These are phyloP conservation scores for Callyntrura guangdongensis DNA, from an alignment of 2,888 invertebrate species.

Conservation along the genomic window DNA sequence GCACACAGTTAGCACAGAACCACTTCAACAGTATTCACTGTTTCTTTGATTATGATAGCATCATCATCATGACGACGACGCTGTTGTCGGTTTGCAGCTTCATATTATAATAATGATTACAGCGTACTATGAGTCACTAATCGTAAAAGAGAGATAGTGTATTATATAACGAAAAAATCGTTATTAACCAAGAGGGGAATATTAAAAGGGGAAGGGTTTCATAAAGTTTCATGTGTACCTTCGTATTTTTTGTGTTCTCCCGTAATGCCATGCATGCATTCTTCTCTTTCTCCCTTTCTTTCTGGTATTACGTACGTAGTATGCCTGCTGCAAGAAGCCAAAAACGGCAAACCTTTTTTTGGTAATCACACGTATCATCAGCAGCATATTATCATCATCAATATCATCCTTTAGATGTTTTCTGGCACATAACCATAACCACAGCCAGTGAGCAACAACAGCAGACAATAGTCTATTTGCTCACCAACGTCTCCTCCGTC, in stretches of 20 bases:
- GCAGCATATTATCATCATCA: background rate
- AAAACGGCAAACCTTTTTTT: conserved; percentile 71
- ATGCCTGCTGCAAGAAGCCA: conserved; percentile 53
- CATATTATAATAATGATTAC: conserved; percentile 36
- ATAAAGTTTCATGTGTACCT: conserved; percentile 12
- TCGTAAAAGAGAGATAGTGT: background rate
- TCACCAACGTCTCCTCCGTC: conserved; percentile 39
- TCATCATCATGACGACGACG: conserved; percentile 25
- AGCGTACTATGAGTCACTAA: background rate
- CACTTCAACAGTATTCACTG: conserved; percentile 1
- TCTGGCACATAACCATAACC: conserved; percentile 56
- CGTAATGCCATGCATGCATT: conserved; percentile 21
- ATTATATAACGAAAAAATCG: conserved; percentile 23
- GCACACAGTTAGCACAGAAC: background rate
- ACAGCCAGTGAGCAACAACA: conserved; percentile 34
- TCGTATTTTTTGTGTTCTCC: conserved; percentile 13
- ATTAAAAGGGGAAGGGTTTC: conserved; percentile 4
- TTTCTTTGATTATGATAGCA: conserved; percentile 54
- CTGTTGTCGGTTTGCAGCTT: background rate
- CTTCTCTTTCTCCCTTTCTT: background rate
- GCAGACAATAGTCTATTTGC: background rate
- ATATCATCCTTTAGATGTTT: conserved; percentile 13
- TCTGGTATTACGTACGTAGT: conserved; percentile 17
- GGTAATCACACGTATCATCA: conserved; percentile 52
- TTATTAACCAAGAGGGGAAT: background rate